Conservation (phyloP, 2,888 invertebrate genomes). For the Odontomyia ornata region DNA sequence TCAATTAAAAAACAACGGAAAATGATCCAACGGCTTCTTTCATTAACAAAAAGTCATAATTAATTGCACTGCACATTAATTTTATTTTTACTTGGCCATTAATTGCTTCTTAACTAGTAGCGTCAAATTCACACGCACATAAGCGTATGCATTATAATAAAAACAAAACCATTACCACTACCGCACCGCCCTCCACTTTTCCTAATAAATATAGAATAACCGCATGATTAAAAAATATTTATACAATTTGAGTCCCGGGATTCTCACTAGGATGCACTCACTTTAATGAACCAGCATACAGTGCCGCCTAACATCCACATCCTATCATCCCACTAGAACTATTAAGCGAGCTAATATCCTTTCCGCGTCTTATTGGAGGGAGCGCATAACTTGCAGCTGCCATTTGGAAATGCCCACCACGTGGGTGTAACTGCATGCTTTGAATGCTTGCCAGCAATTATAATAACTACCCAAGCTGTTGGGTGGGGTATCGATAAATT, state of each 20-base stretch:
- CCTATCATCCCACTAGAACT: neutral
- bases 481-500: constrained; percentile 29
- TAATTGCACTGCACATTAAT: no score
- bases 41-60: no score
- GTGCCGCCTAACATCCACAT: neutral
- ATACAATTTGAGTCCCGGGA: constrained; percentile 10
- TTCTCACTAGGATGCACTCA: constrained; percentile 28
- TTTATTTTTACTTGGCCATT: no score
- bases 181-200: no score
- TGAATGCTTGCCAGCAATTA: constrained; percentile 13
- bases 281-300: constrained; percentile 28
- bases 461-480: constrained; percentile 3
- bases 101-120: no score
- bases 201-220: neutral
- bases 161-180: no score
- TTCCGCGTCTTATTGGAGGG: neutral
- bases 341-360: constrained; percentile 11
- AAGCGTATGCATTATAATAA: no score
- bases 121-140: no score
- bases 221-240: constrained; percentile 3
- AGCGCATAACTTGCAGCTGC: neutral
- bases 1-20: no score
- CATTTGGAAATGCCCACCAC: constrained; percentile 5
- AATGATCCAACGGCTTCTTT: no score
- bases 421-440: constrained; percentile 4